A percentile compares a stretch with the other conserved stretches of the same genome.
Evolutionary conservation across 2,888 invertebrate genomes (phyloP).

Genomic region (Syrista parreyssii): DNA sequence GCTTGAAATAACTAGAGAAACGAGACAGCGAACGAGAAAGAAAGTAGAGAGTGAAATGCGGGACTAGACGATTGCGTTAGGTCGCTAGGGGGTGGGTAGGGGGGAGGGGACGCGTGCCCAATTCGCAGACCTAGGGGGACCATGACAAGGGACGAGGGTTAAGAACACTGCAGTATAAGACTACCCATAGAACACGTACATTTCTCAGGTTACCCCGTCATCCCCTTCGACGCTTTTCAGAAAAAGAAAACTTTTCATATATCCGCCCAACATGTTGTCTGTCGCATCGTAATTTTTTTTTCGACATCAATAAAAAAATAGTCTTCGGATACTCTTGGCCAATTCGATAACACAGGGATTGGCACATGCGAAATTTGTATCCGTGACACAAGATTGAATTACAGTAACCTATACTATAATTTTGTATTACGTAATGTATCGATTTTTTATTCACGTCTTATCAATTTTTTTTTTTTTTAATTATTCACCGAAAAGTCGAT

Average conservation of each 20-base stretch:
- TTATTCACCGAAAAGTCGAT: neutral
- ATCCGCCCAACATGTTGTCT: neutral
- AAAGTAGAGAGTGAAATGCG: slow-evolving; percentile 11
- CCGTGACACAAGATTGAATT: neutral
- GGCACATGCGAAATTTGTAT: no score
- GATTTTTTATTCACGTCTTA: accelerated
- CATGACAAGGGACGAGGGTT: neutral
- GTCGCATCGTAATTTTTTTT: neutral
- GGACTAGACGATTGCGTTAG: slow-evolving; percentile 35
- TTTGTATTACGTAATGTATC: neutral
- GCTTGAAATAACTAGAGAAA: no score
- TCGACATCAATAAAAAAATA: neutral
- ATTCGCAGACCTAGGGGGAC: slow-evolving; percentile 27
- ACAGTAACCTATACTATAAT: neutral
- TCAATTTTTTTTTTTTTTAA: no score
- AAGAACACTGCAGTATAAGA: neutral
- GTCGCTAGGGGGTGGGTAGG: neutral
- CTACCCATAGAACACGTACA: neutral
- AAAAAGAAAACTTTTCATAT: neutral
- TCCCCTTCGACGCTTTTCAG: neutral
- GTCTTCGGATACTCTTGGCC: neutral
- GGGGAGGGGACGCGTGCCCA: slow-evolving; percentile 28
- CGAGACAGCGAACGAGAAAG: slow-evolving; percentile 7
- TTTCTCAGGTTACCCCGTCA: neutral
- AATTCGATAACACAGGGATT: neutral